A percentile compares a stretch with the other conserved stretches of the same genome.
Conservation (phyloP, 2,113 vertebrate genomes). For the Cygnus atratus region DNA sequence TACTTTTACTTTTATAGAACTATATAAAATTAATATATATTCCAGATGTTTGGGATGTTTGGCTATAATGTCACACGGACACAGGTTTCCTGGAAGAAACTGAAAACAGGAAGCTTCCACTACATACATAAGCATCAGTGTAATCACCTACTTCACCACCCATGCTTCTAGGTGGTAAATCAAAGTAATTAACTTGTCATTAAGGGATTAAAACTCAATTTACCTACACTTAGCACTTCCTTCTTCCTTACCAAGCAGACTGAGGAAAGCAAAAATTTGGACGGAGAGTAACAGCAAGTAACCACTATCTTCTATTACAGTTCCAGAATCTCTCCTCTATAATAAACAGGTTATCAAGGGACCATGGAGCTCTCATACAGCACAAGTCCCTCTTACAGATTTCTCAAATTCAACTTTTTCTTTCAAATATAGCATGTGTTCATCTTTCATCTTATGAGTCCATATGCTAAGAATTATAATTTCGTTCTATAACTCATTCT, state of each 20-base stretch:
- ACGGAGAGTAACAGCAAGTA: neutral
- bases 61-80: neutral
- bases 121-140: neutral
- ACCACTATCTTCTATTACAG: neutral
- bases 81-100: neutral
- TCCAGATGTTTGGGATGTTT: neutral
- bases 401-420: neutral
- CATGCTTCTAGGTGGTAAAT: neutral
- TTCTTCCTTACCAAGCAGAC: neutral
- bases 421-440: neutral
- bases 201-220: neutral
- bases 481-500: neutral
- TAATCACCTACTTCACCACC: neutral
- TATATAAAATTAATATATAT: neutral
- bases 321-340: neutral
- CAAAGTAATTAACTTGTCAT: neutral
- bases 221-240: neutral
- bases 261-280: neutral
- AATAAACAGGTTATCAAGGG: rapidly evolving
- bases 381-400: neutral
- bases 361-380: neutral
- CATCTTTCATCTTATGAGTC: neutral
- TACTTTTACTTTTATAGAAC: neutral
- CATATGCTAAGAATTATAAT: neutral
- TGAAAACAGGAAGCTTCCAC: neutral